Evolutionary conservation across 1,140 invertebrate species (phyloP).

Genomic region (Scaptomyza pallida): DNA sequence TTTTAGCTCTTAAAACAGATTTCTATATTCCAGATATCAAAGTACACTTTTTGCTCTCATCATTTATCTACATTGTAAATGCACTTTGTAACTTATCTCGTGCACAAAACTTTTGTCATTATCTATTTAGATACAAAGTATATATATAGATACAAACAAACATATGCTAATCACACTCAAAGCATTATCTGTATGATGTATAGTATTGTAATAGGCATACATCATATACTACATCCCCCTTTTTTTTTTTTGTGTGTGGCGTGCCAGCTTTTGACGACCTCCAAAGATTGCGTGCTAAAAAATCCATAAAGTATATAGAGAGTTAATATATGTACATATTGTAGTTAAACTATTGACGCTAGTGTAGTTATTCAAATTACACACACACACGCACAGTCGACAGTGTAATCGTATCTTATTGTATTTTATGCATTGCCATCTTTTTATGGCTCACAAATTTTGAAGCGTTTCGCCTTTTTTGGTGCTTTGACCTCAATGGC

Average conservation of each 20-base stretch:
- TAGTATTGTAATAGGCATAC: background rate
- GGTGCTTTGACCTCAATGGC: conserved; percentile 41
- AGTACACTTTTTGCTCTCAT: background rate
- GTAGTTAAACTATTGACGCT: background rate
- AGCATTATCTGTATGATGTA: conserved; percentile 5
- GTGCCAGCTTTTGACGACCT: background rate
- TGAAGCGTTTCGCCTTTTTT: conserved; percentile 25
- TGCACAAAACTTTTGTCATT: background rate
- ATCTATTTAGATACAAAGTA: conserved; percentile 9
- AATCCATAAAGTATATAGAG: background rate
- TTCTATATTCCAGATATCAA: background rate
- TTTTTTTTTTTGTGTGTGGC: too few relatives aligned
- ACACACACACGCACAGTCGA: background rate
- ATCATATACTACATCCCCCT: background rate
- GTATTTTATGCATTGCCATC: conserved; percentile 21
- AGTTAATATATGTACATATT: conserved; percentile 1
- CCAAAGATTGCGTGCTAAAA: conserved; percentile 20
- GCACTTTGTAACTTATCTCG: background rate
- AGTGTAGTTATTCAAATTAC: conserved; percentile 6
- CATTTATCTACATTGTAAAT: background rate
- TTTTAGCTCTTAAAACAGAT: too few relatives aligned
- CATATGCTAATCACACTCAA: background rate
- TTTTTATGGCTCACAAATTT: conserved; percentile 26
- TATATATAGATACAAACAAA: too few relatives aligned
- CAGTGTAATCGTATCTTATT: conserved; percentile 1